Conservation (phyloP, 2,888 invertebrate genomes). For the Clusia tigrina region DNA sequence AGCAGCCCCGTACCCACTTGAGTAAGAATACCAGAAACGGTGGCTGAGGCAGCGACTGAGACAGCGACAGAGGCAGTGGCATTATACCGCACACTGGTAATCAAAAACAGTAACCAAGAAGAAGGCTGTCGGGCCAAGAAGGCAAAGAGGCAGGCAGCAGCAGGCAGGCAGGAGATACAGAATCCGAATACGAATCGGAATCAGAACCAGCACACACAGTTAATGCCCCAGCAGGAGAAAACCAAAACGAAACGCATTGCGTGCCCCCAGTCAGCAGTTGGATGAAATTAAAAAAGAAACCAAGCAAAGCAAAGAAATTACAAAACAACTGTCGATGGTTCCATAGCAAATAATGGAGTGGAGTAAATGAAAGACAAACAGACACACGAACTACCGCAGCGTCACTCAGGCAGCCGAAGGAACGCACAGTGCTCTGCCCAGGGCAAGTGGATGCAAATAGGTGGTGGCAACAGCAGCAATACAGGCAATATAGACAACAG, state of each 20-base stretch:
- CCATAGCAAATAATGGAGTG: not conserved
- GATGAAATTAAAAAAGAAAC: not conserved
- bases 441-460: too few species aligned
- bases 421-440: too few species aligned
- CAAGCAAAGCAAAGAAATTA: not conserved
- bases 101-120: not conserved
- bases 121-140: too few species aligned
- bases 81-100: not conserved
- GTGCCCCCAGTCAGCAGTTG: not conserved
- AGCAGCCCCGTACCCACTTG: too few species aligned
- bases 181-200: not conserved
- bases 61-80: not conserved
- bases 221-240: too few species aligned
- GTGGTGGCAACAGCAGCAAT: too few species aligned
- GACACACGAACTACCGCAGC: not conserved
- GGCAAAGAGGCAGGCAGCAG: not conserved
- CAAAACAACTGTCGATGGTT: conserved; percentile 21
- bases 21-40: not conserved
- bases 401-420: not conserved
- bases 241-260: too few species aligned
- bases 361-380: not conserved
- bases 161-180: not conserved
- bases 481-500: too few species aligned
- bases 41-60: not conserved
- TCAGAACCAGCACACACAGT: conserved; percentile 12